Conservation (phyloP, 1,140 invertebrate genomes). For the Metaphire vulgaris region DNA sequence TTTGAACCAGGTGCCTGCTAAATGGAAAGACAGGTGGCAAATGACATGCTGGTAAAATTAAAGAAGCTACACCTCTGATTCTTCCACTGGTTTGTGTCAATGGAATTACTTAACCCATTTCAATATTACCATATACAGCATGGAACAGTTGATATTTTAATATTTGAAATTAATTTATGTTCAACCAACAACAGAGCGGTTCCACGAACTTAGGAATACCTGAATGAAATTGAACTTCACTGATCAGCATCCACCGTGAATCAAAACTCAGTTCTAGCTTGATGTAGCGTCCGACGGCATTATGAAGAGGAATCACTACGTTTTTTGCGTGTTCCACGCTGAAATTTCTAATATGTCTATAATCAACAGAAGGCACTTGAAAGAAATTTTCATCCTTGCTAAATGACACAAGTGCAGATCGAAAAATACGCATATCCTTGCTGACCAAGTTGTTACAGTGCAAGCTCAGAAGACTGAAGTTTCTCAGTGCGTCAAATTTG, state of each 20-base stretch:
- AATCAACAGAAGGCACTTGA: constrained; percentile 3
- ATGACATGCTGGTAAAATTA: no score
- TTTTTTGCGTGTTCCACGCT: constrained; percentile 58
- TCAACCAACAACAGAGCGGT: no score
- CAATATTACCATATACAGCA: no score
- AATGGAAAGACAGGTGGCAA: no score
- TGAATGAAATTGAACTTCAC: constrained; percentile 63
- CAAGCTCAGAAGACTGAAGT: constrained; percentile 77
- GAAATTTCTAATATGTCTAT: neutral
- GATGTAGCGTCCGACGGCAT: constrained; percentile 73
- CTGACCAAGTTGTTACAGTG: constrained; percentile 68
- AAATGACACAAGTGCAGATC: constrained; percentile 65
- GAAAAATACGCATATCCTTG: constrained; percentile 61
- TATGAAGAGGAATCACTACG: constrained; percentile 75
- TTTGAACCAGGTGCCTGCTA: no score
- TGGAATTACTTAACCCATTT: no score
- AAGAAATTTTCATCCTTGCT: constrained; percentile 51
- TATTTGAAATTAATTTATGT: no score
- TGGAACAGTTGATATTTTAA: no score
- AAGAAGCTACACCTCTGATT: no score
- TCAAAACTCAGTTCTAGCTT: constrained; percentile 73
- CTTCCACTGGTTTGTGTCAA: no score
- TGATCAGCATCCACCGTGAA: constrained; percentile 79
- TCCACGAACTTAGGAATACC: constrained; percentile 33
- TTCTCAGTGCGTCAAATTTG: constrained; percentile 77